Conservation (phyloP, 2,797 vertebrate genomes). For the Coendou prehensilis region DNA sequence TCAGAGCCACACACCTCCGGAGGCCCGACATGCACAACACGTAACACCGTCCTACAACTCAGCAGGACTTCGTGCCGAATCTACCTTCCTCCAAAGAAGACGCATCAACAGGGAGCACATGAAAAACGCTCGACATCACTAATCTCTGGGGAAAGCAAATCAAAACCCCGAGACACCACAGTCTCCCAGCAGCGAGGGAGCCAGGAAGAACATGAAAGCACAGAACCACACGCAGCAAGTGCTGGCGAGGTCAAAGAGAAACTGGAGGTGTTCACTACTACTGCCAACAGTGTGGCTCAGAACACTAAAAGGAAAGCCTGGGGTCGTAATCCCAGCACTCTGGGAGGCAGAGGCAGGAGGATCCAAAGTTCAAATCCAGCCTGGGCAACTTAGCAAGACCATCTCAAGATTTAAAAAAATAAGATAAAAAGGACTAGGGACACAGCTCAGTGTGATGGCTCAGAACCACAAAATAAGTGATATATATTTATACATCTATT, state of each 20-base stretch:
- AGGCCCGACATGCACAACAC: background rate
- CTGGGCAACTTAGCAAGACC: background rate
- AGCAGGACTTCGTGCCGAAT: background rate
- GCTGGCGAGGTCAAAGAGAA: background rate
- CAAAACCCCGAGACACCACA: background rate
- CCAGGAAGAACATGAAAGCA: background rate
- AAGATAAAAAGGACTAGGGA: background rate
- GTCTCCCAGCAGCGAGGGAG: background rate
- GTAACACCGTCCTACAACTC: background rate
- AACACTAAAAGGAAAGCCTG: background rate
- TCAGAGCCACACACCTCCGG: background rate
- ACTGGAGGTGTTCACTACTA: background rate
- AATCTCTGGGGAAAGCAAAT: background rate
- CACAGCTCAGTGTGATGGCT: background rate
- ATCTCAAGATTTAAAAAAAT: background rate
- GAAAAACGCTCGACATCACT: background rate
- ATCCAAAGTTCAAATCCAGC: background rate
- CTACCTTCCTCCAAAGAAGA: background rate
- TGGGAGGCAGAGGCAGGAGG: background rate
- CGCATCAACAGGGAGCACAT: background rate
- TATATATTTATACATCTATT: background rate
- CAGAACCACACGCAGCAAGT: background rate
- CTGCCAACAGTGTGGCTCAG: background rate
- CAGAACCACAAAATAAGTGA: background rate
- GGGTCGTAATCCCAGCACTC: background rate